A percentile compares a stretch with the other conserved stretches of the same genome.
These are phyloP conservation scores for Phaonia tiefii DNA, from an alignment of 2,888 invertebrate genomes.

Conservation along the genomic window DNA sequence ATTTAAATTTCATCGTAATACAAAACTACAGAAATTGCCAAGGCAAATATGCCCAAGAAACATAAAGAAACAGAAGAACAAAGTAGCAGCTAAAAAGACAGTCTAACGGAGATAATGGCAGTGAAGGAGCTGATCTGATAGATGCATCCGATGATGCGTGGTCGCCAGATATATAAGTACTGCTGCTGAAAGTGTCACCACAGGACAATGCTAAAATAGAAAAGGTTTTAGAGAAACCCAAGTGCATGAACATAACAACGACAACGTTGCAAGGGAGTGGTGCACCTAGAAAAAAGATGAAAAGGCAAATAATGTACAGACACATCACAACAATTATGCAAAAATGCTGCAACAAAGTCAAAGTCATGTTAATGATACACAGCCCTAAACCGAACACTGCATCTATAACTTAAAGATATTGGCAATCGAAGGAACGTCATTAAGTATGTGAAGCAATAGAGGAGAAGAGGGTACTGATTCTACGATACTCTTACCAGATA, in stretches of 20 bases:
- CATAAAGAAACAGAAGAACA: constrained; percentile 49
- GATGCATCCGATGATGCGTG: constrained; percentile 30
- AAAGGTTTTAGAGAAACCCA: neutral
- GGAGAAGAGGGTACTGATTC: no score
- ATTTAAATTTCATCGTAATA: no score
- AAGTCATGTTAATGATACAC: constrained; percentile 14
- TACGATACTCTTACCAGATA: neutral
- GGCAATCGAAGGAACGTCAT: no score
- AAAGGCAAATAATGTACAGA: constrained; percentile 38
- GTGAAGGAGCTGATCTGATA: constrained; percentile 50
- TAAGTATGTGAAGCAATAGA: no score
- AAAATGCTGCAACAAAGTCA: no score
- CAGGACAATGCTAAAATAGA: neutral
- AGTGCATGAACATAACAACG: neutral
- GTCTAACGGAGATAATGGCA: constrained; percentile 47
- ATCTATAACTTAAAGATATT: no score
- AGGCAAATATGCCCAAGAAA: constrained; percentile 54
- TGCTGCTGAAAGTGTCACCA: constrained; percentile 14
- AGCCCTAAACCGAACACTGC: no score
- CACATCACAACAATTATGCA: constrained; percentile 15
- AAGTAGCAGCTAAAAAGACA: constrained; percentile 25
- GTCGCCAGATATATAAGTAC: no score
- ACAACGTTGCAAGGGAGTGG: neutral
- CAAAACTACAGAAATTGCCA: constrained; percentile 35
- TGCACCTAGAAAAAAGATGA: no score